A percentile compares a stretch with the other conserved stretches of the same genome.
Conservation (phyloP, 2,113 vertebrate species). For the Brienomyrus longianalis region DNA sequence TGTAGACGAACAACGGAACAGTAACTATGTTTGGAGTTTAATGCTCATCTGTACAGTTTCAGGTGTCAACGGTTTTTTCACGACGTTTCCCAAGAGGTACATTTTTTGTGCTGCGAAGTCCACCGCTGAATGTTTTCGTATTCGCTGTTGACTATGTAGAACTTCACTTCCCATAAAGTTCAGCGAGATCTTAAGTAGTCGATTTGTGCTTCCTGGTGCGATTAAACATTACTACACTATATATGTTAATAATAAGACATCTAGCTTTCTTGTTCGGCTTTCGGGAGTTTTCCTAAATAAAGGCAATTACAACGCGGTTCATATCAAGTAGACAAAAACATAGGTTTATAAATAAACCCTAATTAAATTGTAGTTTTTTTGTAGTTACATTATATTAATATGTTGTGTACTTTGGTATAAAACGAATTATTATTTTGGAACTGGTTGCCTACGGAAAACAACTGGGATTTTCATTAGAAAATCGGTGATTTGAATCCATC, state of each 20-base stretch:
- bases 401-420: not conserved
- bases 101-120: not conserved
- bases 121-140: not conserved
- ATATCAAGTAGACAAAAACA: not conserved
- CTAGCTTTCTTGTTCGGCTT: not conserved
- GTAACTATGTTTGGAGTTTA: not conserved
- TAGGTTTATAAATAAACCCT: not conserved
- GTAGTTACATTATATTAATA: not conserved
- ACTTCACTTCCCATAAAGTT: slow-evolving; percentile 9
- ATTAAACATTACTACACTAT: not conserved
- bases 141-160: not conserved
- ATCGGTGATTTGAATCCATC: not conserved
- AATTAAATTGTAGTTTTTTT: not conserved
- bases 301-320: not conserved
- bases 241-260: not conserved
- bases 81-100: not conserved
- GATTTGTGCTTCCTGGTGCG: not conserved
- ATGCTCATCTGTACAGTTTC: not conserved
- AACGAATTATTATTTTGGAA: not conserved
- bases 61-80: not conserved
- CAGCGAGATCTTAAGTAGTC: not conserved
- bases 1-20: not conserved
- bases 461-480: not conserved
- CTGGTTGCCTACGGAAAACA: not conserved
- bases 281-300: not conserved